Evolutionary conservation across 2,113 vertebrate genomes (phyloP).

Genomic region (Crotophaga sulcirostris): DNA sequence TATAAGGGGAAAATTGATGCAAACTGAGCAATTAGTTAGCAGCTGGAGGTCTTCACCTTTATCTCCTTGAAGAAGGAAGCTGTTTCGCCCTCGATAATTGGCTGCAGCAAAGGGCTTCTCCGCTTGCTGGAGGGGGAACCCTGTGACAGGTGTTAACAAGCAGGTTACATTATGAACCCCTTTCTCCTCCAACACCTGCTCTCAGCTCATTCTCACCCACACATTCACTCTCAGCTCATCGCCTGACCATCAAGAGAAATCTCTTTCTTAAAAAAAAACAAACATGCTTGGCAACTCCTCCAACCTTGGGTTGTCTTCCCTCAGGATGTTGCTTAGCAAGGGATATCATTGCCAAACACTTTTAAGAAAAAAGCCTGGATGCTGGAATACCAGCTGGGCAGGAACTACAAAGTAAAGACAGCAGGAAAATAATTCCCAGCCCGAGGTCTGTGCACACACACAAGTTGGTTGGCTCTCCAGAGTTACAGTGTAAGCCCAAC

Average conservation of each 20-base stretch:
- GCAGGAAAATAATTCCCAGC: background rate
- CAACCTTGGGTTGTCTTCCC: background rate
- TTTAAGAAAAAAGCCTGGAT: background rate
- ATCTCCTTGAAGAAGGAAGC: conserved; percentile 98
- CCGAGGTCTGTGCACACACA: fast-evolving
- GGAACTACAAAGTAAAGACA: background rate
- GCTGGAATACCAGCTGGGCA: background rate
- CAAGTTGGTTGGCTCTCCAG: background rate
- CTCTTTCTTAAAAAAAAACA: background rate
- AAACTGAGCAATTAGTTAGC: conserved; percentile 72
- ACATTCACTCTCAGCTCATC: background rate
- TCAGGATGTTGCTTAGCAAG: background rate
- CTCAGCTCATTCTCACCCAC: conserved; percentile 49
- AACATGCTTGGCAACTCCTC: background rate
- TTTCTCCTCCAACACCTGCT: conserved; percentile 44
- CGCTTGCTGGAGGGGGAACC: conserved; percentile 99
- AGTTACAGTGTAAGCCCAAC: background rate
- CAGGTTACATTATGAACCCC: conserved; percentile 74
- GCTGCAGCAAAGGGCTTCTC: conserved; percentile 97
- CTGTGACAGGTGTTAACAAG: conserved; percentile 88
- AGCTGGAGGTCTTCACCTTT: conserved; percentile 88
- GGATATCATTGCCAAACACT: background rate
- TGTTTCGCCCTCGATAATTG: conserved; percentile 98
- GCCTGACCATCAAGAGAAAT: background rate
- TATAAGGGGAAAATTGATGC: conserved; percentile 28